These are phyloP conservation scores for Nycticebus coucang DNA, from an alignment of 2,113 vertebrate species.

Conservation along the genomic window DNA sequence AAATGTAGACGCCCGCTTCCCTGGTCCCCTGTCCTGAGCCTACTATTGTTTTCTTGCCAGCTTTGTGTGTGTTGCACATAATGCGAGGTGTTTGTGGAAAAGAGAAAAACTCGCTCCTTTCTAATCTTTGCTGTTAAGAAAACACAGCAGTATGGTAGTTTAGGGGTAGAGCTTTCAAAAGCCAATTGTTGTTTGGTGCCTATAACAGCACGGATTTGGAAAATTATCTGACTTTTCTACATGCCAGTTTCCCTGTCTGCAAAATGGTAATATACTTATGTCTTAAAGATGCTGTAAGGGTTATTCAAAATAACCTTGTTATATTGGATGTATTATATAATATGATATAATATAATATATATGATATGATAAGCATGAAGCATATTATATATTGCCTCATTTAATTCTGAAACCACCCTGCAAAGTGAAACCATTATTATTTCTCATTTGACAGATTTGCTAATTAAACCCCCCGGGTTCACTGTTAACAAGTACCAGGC, in stretches of 20 bases:
- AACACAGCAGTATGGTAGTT: not conserved
- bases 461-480: not conserved
- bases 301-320: not conserved
- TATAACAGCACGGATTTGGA: not conserved
- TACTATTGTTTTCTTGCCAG: not conserved
- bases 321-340: too few relatives aligned
- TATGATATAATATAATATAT: too few relatives aligned
- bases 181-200: not conserved
- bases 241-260: not conserved
- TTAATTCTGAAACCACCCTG: slow-evolving; percentile 6
- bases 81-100: not conserved
- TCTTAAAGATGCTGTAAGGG: not conserved
- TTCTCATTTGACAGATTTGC: not conserved
- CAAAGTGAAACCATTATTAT: not conserved
- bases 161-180: not conserved
- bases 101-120: not conserved
- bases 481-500: not conserved
- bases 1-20: not conserved
- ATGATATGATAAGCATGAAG: not conserved
- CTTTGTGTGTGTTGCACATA: not conserved
- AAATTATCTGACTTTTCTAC: not conserved
- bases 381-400: not conserved
- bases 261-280: not conserved
- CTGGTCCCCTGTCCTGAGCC: not conserved
- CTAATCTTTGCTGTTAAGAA: slow-evolving; percentile 21